A percentile compares a stretch with the other conserved stretches of the same genome.
phyloP scores from a whole-genome alignment of 2,797 vertebrate genomes.

The Lycodopsis pacificus region DNA sequence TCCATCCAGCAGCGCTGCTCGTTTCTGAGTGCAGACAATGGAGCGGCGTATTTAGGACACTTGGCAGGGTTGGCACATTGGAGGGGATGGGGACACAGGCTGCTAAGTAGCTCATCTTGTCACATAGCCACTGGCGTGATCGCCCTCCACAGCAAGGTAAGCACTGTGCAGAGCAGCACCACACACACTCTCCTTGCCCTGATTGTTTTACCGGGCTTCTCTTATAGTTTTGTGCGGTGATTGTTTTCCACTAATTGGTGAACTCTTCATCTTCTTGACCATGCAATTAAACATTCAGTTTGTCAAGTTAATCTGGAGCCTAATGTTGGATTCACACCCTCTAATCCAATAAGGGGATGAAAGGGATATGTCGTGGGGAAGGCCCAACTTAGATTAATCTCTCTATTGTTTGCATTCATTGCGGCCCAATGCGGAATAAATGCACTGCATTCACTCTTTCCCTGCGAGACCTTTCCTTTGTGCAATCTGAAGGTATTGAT shows the following conservation, averaged over 20 bases:
- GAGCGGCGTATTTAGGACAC: conserved; percentile 80
- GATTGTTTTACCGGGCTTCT: conserved; percentile 30
- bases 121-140: conserved; percentile 66
- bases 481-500: conserved; percentile 30
- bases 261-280: conserved; percentile 41
- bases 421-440: conserved; percentile 17
- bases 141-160: conserved; percentile 66
- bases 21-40: conserved; percentile 77
- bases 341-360: conserved; percentile 69
- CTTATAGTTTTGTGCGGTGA: conserved; percentile 12
- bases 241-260: conserved; percentile 19
- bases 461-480: conserved; percentile 25
- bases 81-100: conserved; percentile 62
- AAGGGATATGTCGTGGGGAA: conserved; percentile 42
- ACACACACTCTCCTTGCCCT: conserved; percentile 13
- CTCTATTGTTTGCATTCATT: conserved; percentile 56
- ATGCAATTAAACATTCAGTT: conserved; percentile 54
- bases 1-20: conserved; percentile 62
- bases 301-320: conserved; percentile 63
- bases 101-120: conserved; percentile 75
- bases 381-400: conserved; percentile 56
- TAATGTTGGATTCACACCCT: conserved; percentile 57
- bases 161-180: conserved; percentile 47
- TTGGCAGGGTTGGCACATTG: conserved; percentile 71
- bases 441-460: conserved; percentile 11